Base-by-base conservation (phyloP, 2,113 vertebrate genomes). In the Leptosomus discolor region DNA sequence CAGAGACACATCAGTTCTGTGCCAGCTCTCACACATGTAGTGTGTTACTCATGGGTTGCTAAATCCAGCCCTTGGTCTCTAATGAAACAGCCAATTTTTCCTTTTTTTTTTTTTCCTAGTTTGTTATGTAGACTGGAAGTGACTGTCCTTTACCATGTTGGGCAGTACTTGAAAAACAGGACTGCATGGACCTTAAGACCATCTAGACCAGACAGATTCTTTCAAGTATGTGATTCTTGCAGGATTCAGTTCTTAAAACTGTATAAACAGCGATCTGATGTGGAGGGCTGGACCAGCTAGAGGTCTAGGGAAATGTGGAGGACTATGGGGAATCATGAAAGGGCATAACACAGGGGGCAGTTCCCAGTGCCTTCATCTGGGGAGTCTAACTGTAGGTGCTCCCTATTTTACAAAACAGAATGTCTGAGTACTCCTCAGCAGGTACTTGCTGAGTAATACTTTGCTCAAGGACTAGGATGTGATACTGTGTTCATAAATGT, bases 301-400 rank as follows among this genome's bases (percentile, higher is more conserved):
- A 56, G 12, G 18, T 37, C 23, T 80, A 73, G 15, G 18, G 14
- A 68, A 17, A 37, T 34, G 5, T 71, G 34, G 10, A 30, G 9
- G 6, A 46, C 18, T 67, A 12, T 12, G 9, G 3, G 9, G n/a
- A 82, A 36, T 56, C 39, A 64, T 27, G 14, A 71, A 82, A 76
- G 11, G 11, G 9, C 2, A 2, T 68, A 54, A 46, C 6, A n/a
- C 5, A 48, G 1, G 4, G 3, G 12, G 0, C 32, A n/a, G 3
- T 27, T 73, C 16, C 50, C 29, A 24, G 11, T 67, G n/a, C 9
- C 26, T 87, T 85, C 15, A 10, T 16, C 18, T 64, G 27, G 22
- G 30, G 6, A 51, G 2, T 85, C 56, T 71, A 78, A 79, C 27
- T 0, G 1, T 13, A 37, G 3, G 2, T 54, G 8, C 7, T 69